Conservation (phyloP, 2,797 vertebrate genomes). For the Phoxinus dragarum region DNA sequence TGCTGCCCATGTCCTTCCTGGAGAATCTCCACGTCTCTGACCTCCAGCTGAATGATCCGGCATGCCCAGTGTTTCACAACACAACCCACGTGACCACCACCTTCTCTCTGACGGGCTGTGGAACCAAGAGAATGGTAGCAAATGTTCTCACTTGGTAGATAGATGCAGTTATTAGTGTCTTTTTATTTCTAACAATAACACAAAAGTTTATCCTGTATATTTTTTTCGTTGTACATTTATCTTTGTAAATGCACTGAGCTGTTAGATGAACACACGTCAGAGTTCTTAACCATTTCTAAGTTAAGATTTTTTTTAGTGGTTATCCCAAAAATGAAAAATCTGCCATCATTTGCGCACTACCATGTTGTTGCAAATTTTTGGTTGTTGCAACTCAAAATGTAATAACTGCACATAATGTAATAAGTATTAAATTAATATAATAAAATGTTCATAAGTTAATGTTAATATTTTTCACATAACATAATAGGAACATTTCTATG, state of each 20-base stretch:
- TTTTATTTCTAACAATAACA: neutral
- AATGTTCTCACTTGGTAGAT: neutral
- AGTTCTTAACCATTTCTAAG: neutral
- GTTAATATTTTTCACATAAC: neutral
- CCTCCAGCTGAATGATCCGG: slow-evolving; percentile 75
- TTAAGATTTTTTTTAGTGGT: neutral
- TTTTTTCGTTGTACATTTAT: neutral
- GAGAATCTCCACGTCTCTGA: slow-evolving; percentile 60
- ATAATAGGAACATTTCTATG: neutral
- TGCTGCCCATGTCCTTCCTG: slow-evolving; percentile 71
- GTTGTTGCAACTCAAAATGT: neutral
- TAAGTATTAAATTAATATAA: neutral
- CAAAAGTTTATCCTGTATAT: neutral
- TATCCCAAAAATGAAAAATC: neutral
- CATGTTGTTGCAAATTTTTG: neutral
- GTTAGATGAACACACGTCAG: neutral
- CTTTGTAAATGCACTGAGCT: neutral
- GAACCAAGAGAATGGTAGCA: slow-evolving; percentile 75
- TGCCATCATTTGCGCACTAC: neutral
- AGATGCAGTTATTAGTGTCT: neutral
- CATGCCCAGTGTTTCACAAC: slow-evolving; percentile 72
- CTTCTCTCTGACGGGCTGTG: slow-evolving; percentile 73
- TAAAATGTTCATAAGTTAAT: neutral
- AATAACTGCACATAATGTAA: neutral
- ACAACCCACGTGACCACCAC: slow-evolving; percentile 69